Base-by-base conservation (phyloP, 2,113 vertebrate genomes). In the Antennarius striatus region DNA sequence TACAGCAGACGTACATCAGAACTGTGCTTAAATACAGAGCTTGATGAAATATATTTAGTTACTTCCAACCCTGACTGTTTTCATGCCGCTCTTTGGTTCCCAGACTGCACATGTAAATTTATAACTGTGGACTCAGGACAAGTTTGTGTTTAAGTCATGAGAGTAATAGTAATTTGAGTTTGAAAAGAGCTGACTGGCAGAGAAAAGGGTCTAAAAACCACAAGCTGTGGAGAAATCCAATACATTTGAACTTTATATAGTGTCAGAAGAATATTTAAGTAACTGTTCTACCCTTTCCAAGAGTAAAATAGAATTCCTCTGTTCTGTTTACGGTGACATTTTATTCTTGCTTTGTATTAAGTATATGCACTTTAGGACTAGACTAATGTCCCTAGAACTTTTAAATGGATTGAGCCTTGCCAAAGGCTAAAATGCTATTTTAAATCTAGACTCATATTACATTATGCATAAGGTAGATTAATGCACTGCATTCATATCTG, bases 391-490 rank as follows among this genome's bases (percentile, higher is more conserved):
- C 65, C 5, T 3, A 56, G 14, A 50, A 28, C 32, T 36, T 46
- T 75, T 62, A 67, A 56, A 63, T 39, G 29, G 42, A 63, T 73
- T 62, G 56, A 42, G 15, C 46, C 12, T 30, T 5, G 28, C 67
- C 62, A 63, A 46, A 71, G 64, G 52, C 32, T 71, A 29, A 75
- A 68, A 61, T 36, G 17, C n/a, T 56, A 6, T 56, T 81, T 78
- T 30, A 43, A 55, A 66, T 40, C 40, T 8, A 48, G 49, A 40
- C 60, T 65, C 13, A 36, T 55, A 39, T 17, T 48, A 54, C 45
- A 62, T 66, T 75, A 54, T 17, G 54, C 15, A 57, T 45, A 32
- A 36, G 32, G 32, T 36, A 36, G 50, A 74, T 71, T 56, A 42
- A 70, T 68, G 65, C 48, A 47, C 47, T 45, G 52, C 53, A 45